Evolutionary conservation across 2,888 invertebrate genomes (phyloP), one percentile per base, ranked within the genome.

Genomic region (Cephus sareptanus): DNA sequence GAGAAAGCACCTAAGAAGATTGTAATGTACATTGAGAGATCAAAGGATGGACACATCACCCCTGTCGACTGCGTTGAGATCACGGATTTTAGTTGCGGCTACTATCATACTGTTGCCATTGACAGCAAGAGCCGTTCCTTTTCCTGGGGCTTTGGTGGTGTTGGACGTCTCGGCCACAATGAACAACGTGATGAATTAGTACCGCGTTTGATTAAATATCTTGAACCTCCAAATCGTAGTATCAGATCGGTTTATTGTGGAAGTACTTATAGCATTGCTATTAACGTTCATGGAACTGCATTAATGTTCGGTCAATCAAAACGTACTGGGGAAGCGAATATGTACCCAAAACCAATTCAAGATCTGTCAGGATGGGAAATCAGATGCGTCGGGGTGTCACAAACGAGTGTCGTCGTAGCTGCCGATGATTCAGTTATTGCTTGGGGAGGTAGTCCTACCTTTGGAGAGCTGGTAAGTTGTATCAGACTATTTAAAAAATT

Each of bases 71-170:
- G 97, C 83, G 97, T 97, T 1, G 96, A 96, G 88, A 96, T 98
- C 79, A 95, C 96, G 0, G 97, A 98, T 89, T 96, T 98, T 88
- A 96, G 96, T 35, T 98, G 98, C 90, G 98, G 98, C 13, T 95
- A 95, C 85, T 97, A 98, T 92, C 98, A 98, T 88, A 96, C 97
- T 74, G 98, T 97, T 75, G 97, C 97, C 0, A 94, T 98, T 82
- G 98, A 98, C 89, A 95, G 96, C 0, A 96, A 96, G 90, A 97
- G 96, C 91, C 94, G 98, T 15, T 96, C 97, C 0, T 98, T 94
- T 92, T 97, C 98, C 76, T 98, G 98, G 98, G 98, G 98, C 33
- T 98, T 98, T 91, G 98, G 98, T 15, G 98, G 98, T 0, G 97
- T 98, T 88, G 98, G 98, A 0, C 95, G 98, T 2, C 93, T 98